Evolutionary conservation across 2,113 vertebrate species (phyloP), one percentile per base, ranked within the genome.

Genomic region (Meriones unguiculatus): DNA sequence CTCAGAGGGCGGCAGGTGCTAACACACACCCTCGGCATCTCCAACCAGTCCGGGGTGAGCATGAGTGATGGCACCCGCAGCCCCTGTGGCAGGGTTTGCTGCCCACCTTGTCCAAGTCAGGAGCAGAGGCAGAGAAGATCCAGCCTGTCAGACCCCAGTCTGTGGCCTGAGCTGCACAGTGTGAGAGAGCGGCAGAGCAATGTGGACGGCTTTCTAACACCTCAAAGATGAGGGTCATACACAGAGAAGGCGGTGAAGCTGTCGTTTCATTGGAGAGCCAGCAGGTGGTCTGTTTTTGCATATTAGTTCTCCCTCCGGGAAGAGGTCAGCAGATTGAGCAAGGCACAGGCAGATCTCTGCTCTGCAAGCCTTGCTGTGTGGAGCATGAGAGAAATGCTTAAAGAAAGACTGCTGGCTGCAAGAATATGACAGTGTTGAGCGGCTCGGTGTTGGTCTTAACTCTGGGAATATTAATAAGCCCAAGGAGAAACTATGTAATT

Each of bases 21-120:
- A 93, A n/a, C 7, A 93, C 52, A 38, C 69, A 86, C 93, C 84
- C 94, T 87, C 25, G 54, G 91, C 38, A 73, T 76, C 78, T 75
- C 32, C 93, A 88, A 86, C 10, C 0, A 57, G 59, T 72, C 35
- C 22, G n/a, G 46, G 52, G 77, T 81, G 73, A 92, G 92, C 93
- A 54, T 41, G 90, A 96, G 72, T 96, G 95, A 76, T 95, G 93
- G 94, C 35, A 94, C 82, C 54, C 41, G 80, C 12, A 41, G 5
- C 41, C 41, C 90, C 7, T n/a, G 25, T 12, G 64, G 59, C 65
- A 89, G 54, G 57, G 25, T 85, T 7, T 62, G 82, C 72, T 70
- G 73, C 85, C 88, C 30, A 7, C 0, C 7, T 28, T 38, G 32
- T 73, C 92, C 59, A 46, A 24, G 88, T 54, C 75, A 38, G 50